These are phyloP conservation scores for Nothoprocta perdicaria DNA, from an alignment of 2,113 vertebrate species.

Conservation along the genomic window DNA sequence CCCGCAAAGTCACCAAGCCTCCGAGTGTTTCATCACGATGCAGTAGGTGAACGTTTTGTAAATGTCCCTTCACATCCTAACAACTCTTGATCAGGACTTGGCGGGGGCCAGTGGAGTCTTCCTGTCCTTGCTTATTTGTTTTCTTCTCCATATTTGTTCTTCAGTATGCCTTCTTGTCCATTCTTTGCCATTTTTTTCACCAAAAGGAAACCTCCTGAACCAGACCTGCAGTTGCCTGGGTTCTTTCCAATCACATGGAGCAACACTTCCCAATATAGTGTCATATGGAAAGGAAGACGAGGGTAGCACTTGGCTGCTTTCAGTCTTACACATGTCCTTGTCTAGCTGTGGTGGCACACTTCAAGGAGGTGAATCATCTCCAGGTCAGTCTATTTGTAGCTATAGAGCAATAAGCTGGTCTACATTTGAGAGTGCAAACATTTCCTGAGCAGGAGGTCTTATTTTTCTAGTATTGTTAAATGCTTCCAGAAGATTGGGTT, in stretches of 20 bases:
- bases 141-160: neutral
- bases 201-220: neutral
- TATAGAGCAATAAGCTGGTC: neutral
- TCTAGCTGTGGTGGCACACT: neutral
- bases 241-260: accelerated
- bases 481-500: neutral
- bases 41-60: neutral
- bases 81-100: neutral
- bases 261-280: too few species aligned
- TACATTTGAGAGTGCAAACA: neutral
- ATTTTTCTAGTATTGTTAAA: neutral
- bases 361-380: neutral
- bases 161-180: neutral
- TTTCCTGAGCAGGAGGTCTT: neutral
- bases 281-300: accelerated
- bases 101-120: neutral
- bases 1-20: neutral
- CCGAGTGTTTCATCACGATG: neutral
- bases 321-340: neutral
- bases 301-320: neutral
- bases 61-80: neutral
- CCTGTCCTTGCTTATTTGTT: neutral
- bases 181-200: neutral
- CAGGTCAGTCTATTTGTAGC: neutral
- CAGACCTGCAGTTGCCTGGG: neutral